Conservation (phyloP, 2,888 invertebrate genomes). For the Encarsia formosa region DNA sequence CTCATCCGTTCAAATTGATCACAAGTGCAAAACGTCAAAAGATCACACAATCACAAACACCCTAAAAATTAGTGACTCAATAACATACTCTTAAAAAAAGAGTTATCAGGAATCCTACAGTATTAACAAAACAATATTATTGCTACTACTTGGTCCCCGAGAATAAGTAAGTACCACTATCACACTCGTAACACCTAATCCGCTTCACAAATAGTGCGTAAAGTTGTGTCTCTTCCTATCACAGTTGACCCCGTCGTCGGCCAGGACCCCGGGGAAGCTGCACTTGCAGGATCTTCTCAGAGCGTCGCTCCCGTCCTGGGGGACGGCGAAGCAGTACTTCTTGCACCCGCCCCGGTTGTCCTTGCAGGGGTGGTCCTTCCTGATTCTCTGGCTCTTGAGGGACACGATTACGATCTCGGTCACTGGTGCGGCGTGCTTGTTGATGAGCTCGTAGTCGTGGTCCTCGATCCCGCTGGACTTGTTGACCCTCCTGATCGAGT, state of each 20-base stretch:
- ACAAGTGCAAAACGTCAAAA: too few relatives aligned
- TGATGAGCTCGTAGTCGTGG: slow-evolving; percentile 14
- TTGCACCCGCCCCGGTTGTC: slow-evolving; percentile 18
- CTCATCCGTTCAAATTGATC: too few relatives aligned
- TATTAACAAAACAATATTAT: too few relatives aligned
- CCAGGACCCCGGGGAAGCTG: slow-evolving; percentile 18
- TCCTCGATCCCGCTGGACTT: slow-evolving; percentile 14
- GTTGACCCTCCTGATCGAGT: slow-evolving; percentile 12
- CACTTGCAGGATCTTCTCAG: slow-evolving; percentile 22
- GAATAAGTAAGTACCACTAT: too few relatives aligned
- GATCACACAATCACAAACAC: too few relatives aligned
- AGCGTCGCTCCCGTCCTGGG: background rate
- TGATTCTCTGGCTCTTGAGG: slow-evolving; percentile 9
- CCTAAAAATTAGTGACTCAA: too few relatives aligned
- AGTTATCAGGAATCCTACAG: too few relatives aligned
- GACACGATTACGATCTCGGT: slow-evolving; percentile 18
- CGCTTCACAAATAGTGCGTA: background rate
- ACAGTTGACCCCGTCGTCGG: slow-evolving; percentile 11
- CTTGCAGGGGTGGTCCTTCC: slow-evolving; percentile 22
- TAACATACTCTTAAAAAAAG: too few relatives aligned
- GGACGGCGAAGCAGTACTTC: slow-evolving; percentile 23
- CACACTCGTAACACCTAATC: too few relatives aligned
- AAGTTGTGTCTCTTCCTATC: slow-evolving; percentile 8
- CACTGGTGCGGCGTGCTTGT: slow-evolving; percentile 15
- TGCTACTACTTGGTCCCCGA: too few relatives aligned